Evolutionary conservation across 2,113 vertebrate species (phyloP).

Genomic region (Pedetes capensis): DNA sequence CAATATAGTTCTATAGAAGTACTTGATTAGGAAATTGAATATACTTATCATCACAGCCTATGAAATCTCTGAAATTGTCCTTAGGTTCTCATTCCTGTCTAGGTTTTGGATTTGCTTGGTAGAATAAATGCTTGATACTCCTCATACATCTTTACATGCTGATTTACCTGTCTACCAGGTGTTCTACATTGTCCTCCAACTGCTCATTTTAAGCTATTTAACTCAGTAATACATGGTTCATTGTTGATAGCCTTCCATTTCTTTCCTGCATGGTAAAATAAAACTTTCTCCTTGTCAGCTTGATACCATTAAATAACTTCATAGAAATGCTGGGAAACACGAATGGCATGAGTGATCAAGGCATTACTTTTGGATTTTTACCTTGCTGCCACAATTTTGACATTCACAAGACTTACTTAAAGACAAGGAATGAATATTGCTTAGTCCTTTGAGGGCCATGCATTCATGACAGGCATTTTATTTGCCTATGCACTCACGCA

Average conservation of each 20-base stretch:
- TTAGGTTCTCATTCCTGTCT: conserved; percentile 28
- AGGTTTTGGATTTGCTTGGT: conserved; percentile 35
- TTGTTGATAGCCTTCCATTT: conserved; percentile 59
- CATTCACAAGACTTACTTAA: conserved; percentile 43
- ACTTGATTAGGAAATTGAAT: background rate
- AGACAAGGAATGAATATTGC: conserved; percentile 24
- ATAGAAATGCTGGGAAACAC: conserved; percentile 64
- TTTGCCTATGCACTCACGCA: conserved; percentile 63
- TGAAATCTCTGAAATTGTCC: background rate
- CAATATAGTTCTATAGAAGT: background rate
- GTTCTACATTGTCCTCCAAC: conserved; percentile 36
- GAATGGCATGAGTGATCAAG: conserved; percentile 36
- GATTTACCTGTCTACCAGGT: conserved; percentile 68
- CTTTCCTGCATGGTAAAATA: conserved; percentile 54
- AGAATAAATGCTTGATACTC: conserved; percentile 48
- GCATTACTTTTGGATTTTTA: conserved; percentile 63
- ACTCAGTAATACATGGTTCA: conserved; percentile 63
- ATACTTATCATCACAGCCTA: background rate
- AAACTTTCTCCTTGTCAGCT: conserved; percentile 63
- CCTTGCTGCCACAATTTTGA: conserved; percentile 61
- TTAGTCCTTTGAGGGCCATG: conserved; percentile 53
- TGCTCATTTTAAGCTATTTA: conserved; percentile 67
- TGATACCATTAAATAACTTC: conserved; percentile 61
- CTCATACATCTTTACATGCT: conserved; percentile 32
- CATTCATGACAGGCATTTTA: conserved; percentile 65